phyloP scores from a whole-genome alignment of 2,888 invertebrate species.

The Dryadula phaetusa region DNA sequence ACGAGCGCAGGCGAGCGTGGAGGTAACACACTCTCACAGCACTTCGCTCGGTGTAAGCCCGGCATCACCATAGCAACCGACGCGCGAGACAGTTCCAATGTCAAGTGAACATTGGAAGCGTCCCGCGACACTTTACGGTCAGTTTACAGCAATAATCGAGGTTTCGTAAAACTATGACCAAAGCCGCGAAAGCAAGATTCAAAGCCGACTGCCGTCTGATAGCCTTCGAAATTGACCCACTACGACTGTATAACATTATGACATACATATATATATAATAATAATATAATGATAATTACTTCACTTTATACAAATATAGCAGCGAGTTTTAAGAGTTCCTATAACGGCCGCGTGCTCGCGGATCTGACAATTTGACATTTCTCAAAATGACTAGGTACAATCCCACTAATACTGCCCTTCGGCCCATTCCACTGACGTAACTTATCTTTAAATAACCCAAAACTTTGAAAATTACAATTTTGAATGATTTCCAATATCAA shows the following conservation, averaged over 20 bases:
- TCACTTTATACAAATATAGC: slow-evolving; percentile 89
- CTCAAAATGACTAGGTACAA: slow-evolving; percentile 83
- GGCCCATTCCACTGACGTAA: slow-evolving; percentile 53
- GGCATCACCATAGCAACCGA: slow-evolving; percentile 8
- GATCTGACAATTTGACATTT: slow-evolving; percentile 82
- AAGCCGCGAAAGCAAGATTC: slow-evolving; percentile 43
- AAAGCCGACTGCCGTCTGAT: slow-evolving; percentile 68
- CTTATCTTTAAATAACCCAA: slow-evolving; percentile 73
- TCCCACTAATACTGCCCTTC: slow-evolving; percentile 62
- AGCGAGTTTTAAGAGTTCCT: slow-evolving; percentile 91
- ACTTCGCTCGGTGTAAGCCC: slow-evolving; percentile 11
- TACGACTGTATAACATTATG: slow-evolving; percentile 79
- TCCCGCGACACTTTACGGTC: slow-evolving; percentile 7
- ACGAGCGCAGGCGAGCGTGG: background rate
- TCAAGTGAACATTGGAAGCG: slow-evolving; percentile 1
- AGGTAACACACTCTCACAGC: slow-evolving; percentile 1
- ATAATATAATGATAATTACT: slow-evolving; percentile 81
- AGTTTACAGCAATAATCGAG: slow-evolving; percentile 4
- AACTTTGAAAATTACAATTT: slow-evolving; percentile 63
- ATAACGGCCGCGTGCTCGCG: slow-evolving; percentile 84
- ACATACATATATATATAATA: slow-evolving; percentile 75
- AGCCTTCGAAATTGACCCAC: slow-evolving; percentile 83
- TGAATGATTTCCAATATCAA: slow-evolving; percentile 61
- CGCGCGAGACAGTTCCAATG: slow-evolving; percentile 10
- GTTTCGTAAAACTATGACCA: slow-evolving; percentile 31